Evolutionary conservation across 2,113 vertebrate species (phyloP).

Genomic region (Periophthalmus modestus): DNA sequence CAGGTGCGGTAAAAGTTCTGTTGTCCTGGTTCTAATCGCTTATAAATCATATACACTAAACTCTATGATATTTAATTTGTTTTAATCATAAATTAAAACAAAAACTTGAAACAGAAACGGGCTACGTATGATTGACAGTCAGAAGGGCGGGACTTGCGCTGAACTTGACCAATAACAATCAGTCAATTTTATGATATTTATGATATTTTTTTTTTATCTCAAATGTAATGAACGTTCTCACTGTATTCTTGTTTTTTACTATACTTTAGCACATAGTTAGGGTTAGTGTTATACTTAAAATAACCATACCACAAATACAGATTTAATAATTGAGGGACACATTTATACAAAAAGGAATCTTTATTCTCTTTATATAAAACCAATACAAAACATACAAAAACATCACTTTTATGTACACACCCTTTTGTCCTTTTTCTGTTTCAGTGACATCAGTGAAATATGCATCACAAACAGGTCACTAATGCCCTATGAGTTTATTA

Average conservation of each 20-base stretch:
- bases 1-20: background rate
- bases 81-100: background rate
- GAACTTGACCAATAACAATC: background rate
- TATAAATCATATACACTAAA: background rate
- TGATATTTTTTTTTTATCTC: background rate
- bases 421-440: background rate
- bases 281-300: no score
- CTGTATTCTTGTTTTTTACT: no score
- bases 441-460: background rate
- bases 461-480: background rate
- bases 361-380: slow-evolving; percentile 9
- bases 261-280: no score
- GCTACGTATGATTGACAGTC: background rate
- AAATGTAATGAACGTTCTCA: background rate
- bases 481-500: slow-evolving; percentile 3
- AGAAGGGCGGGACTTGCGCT: background rate
- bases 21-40: background rate
- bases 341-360: slow-evolving; percentile 8
- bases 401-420: background rate
- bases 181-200: background rate
- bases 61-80: background rate
- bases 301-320: background rate
- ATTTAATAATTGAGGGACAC: background rate
- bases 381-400: slow-evolving; percentile 9
- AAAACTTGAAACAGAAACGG: no score